Evolutionary conservation across 2,797 vertebrate genomes (phyloP).

Genomic region (Enteromius radiatus): DNA sequence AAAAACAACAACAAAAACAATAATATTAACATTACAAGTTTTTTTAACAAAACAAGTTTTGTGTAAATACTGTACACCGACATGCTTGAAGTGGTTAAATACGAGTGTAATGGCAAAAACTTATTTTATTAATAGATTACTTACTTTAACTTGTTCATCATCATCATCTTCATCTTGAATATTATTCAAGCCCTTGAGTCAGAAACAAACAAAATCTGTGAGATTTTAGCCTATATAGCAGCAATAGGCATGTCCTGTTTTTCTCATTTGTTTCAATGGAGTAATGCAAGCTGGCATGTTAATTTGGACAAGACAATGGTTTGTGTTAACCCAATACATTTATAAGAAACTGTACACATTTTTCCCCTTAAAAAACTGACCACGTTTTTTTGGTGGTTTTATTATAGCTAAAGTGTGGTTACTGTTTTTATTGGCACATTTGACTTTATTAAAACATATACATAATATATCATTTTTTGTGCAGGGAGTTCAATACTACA

Average conservation of each 20-base stretch:
- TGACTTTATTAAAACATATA: too few relatives aligned
- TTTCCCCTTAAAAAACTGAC: too few relatives aligned
- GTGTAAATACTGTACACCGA: conserved; percentile 2
- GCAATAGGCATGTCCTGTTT: neutral
- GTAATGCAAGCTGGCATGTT: neutral
- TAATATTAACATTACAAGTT: neutral
- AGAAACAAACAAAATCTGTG: neutral
- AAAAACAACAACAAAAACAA: neutral
- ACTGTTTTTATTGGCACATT: too few relatives aligned
- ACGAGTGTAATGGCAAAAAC: neutral
- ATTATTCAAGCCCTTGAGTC: neutral
- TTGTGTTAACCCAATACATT: neutral
- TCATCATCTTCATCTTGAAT: neutral
- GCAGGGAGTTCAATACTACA: too few relatives aligned
- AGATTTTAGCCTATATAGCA: neutral
- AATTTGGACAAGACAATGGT: neutral
- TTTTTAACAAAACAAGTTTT: too few relatives aligned
- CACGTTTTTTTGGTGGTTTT: too few relatives aligned
- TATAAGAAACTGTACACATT: neutral
- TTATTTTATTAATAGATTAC: neutral
- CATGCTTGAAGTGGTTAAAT: neutral
- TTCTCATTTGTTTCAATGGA: neutral
- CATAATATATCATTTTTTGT: too few relatives aligned
- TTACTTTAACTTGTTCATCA: neutral
- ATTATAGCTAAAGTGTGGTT: too few relatives aligned